Conservation (phyloP, 1,140 invertebrate genomes). For the Cydia splendana region DNA sequence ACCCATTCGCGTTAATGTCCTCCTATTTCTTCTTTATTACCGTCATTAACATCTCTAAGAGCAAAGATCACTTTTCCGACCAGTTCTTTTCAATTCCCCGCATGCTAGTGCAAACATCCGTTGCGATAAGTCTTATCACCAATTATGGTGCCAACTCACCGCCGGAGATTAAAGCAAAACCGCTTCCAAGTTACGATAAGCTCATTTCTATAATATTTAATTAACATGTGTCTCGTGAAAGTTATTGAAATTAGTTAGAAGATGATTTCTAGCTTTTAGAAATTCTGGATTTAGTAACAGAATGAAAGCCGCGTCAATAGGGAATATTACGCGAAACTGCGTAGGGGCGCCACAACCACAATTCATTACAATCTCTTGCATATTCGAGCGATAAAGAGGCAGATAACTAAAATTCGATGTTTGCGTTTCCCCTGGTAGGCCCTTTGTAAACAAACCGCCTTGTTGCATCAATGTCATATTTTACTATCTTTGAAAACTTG, state of each 20-base stretch:
- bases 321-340: too few species aligned
- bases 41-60: background rate
- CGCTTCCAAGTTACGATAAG: constrained; percentile 4
- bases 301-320: too few species aligned
- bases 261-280: background rate
- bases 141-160: constrained; percentile 8
- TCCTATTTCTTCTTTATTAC: background rate
- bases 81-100: background rate
- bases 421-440: too few species aligned
- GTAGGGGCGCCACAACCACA: too few species aligned
- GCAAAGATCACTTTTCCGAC: background rate
- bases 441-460: too few species aligned
- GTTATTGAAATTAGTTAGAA: background rate
- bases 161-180: constrained; percentile 6
- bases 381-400: too few species aligned
- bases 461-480: too few species aligned
- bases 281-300: background rate
- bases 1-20: constrained; percentile 8
- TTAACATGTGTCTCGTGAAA: background rate
- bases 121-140: constrained; percentile 16
- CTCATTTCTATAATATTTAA: background rate
- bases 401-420: too few species aligned
- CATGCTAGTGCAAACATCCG: constrained; percentile 1
- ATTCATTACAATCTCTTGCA: too few species aligned
- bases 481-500: too few species aligned